phyloP scores from a whole-genome alignment of 2,113 vertebrate genomes.

The Lipophrys pholis region DNA sequence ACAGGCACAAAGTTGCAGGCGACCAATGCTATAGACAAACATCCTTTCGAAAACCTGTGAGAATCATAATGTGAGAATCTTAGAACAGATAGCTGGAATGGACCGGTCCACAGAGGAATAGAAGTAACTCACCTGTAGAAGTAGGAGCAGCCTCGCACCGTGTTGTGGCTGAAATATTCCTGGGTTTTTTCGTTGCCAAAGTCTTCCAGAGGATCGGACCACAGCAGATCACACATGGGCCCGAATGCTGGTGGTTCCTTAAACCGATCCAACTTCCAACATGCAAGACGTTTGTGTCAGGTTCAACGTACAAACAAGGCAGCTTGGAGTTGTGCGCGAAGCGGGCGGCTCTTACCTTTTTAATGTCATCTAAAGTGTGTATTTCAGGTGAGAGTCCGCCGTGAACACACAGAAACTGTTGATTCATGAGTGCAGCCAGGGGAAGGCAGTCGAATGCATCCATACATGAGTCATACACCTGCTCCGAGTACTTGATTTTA shows the following conservation, averaged over 20 bases:
- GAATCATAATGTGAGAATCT: background rate
- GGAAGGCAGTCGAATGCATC: slow-evolving; percentile 88
- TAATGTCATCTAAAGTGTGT: slow-evolving; percentile 88
- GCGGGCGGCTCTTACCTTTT: slow-evolving; percentile 75
- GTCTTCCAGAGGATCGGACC: slow-evolving; percentile 87
- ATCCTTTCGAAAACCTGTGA: background rate
- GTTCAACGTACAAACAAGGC: background rate
- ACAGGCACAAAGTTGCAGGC: background rate
- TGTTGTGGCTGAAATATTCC: slow-evolving; percentile 88
- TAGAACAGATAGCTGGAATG: background rate
- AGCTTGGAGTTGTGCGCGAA: no score
- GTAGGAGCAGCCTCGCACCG: slow-evolving; percentile 87
- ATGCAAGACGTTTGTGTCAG: background rate
- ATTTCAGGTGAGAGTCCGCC: slow-evolving; percentile 88
- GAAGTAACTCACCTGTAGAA: slow-evolving; percentile 84
- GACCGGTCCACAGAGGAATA: background rate
- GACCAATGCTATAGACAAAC: background rate
- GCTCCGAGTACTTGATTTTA: slow-evolving; percentile 90
- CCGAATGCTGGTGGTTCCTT: slow-evolving; percentile 88
- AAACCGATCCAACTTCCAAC: slow-evolving; percentile 85
- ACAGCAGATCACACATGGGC: slow-evolving; percentile 88
- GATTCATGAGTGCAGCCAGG: slow-evolving; percentile 87
- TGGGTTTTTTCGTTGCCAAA: slow-evolving; percentile 88
- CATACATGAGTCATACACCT: slow-evolving; percentile 88
- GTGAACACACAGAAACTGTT: slow-evolving; percentile 87